phyloP scores from a whole-genome alignment of 2,113 vertebrate species.

The Platanista minor region DNA sequence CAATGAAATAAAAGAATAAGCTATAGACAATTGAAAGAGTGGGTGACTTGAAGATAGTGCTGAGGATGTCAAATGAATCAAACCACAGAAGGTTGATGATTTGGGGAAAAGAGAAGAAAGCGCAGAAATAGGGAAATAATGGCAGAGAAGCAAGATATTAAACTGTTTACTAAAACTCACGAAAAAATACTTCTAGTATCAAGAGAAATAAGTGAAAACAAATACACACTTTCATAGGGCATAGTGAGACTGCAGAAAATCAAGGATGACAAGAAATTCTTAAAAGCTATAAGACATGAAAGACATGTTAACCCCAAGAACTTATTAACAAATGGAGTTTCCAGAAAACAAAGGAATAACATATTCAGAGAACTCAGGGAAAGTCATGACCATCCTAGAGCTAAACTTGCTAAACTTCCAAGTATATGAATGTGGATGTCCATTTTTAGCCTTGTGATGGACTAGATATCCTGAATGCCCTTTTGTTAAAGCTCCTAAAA shows the following conservation, averaged over 20 bases:
- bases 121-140: neutral
- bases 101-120: neutral
- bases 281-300: neutral
- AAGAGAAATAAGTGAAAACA: neutral
- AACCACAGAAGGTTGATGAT: neutral
- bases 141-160: neutral
- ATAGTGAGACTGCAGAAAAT: neutral
- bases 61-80: neutral
- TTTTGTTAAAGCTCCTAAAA: neutral
- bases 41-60: neutral
- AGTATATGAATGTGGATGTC: neutral
- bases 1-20: neutral
- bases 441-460: neutral
- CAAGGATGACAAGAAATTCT: neutral
- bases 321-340: neutral
- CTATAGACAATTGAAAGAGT: neutral
- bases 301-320: neutral
- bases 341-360: neutral
- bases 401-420: neutral
- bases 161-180: neutral
- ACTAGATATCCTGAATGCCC: neutral
- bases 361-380: neutral
- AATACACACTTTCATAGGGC: neutral
- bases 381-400: neutral
- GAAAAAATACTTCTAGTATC: neutral